phyloP scores from a whole-genome alignment of 2,888 invertebrate genomes.

The Spodoptera littoralis region DNA sequence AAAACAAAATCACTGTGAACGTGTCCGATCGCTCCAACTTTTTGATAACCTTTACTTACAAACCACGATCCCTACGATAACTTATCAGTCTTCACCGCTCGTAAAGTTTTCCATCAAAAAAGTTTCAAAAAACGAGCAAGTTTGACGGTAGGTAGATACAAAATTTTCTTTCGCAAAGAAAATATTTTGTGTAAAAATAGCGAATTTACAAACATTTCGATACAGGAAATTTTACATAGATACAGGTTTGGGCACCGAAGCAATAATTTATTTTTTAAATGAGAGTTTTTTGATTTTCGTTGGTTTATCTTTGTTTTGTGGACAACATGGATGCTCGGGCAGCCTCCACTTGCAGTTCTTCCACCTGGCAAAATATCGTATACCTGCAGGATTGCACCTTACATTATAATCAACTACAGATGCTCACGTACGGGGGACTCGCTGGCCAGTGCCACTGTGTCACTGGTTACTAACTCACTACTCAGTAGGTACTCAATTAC shows the following conservation, averaged over 20 bases:
- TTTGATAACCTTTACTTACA: conserved; percentile 78
- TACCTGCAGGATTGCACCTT: conserved; percentile 91
- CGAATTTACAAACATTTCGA: conserved; percentile 83
- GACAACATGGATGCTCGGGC: conserved; percentile 91
- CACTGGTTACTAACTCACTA: conserved; percentile 64
- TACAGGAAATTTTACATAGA: conserved; percentile 84
- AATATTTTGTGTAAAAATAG: conserved; percentile 85
- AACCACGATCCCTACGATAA: conserved; percentile 82
- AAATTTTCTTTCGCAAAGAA: conserved; percentile 78
- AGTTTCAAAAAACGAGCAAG: conserved; percentile 78
- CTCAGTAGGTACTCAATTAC: conserved; percentile 38
- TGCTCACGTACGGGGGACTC: conserved; percentile 74
- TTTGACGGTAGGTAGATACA: conserved; percentile 78
- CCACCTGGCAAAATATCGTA: conserved; percentile 95
- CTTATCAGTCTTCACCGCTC: conserved; percentile 88
- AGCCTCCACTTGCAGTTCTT: conserved; percentile 94
- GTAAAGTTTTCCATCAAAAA: conserved; percentile 82
- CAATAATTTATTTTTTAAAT: conserved; percentile 85
- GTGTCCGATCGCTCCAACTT: conserved; percentile 77
- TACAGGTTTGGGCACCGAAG: conserved; percentile 82
- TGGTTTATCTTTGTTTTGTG: conserved; percentile 89
- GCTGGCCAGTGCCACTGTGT: conserved; percentile 47
- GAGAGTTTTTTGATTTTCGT: conserved; percentile 85
- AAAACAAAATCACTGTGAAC: conserved; percentile 70
- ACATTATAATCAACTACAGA: conserved; percentile 88